These are phyloP conservation scores for Cremastinae sp. DNA, from an alignment of 2,888 invertebrate species.

Conservation along the genomic window DNA sequence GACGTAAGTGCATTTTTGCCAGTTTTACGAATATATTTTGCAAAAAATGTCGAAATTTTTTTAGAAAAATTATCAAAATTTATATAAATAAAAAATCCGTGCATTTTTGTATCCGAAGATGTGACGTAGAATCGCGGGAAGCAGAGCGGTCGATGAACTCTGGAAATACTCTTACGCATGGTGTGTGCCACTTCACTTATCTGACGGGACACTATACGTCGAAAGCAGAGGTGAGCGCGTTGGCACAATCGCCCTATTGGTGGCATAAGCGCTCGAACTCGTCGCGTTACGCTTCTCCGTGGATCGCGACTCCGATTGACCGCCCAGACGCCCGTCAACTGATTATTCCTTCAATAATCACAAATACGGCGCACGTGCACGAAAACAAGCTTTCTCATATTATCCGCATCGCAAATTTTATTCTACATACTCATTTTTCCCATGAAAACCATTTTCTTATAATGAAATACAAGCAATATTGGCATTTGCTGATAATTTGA, in stretches of 20 bases:
- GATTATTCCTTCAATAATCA: too few species aligned
- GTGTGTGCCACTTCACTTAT: slow-evolving; percentile 74
- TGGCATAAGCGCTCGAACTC: neutral
- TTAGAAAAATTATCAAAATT: too few species aligned
- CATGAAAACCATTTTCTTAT: too few species aligned
- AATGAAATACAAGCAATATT: too few species aligned
- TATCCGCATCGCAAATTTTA: slow-evolving; percentile 15
- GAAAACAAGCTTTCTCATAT: neutral
- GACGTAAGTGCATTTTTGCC: too few species aligned
- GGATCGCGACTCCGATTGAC: slow-evolving; percentile 57
- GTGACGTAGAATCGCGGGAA: slow-evolving; percentile 63
- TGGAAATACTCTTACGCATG: slow-evolving; percentile 73
- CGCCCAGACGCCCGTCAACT: slow-evolving; percentile 18
- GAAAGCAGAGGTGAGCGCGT: slow-evolving; percentile 57
- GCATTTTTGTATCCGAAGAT: neutral
- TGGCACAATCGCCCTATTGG: slow-evolving; percentile 20
- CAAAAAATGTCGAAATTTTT: too few species aligned
- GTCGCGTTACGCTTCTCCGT: slow-evolving; percentile 23
- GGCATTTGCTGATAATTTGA: too few species aligned
- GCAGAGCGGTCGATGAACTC: slow-evolving; percentile 74
- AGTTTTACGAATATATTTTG: too few species aligned
- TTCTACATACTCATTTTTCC: too few species aligned
- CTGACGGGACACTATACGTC: slow-evolving; percentile 60
- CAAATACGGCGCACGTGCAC: neutral
- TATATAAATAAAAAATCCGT: neutral